A percentile compares a stretch with the other conserved stretches of the same genome.
Conservation (phyloP, 2,113 vertebrate species). For the Etheostoma spectabile region DNA sequence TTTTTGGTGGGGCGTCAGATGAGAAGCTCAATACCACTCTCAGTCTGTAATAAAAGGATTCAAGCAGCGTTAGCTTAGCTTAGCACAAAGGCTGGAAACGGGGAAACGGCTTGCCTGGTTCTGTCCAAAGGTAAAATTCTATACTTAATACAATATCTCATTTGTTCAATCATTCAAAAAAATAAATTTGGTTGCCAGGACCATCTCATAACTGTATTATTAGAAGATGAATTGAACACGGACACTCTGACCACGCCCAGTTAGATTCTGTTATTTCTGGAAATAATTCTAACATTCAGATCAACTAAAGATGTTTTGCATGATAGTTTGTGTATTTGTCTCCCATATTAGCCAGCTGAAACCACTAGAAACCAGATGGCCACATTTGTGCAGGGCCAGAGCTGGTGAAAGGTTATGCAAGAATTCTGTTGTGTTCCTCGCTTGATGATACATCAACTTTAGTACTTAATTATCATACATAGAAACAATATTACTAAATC, state of each 20-base stretch:
- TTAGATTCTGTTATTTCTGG: background rate
- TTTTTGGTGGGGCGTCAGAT: background rate
- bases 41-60: background rate
- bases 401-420: too few species aligned
- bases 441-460: too few species aligned
- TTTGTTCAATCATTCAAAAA: background rate
- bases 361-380: too few species aligned
- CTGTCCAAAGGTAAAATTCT: background rate
- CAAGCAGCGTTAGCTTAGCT: conserved; percentile 1
- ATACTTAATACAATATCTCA: background rate
- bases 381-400: too few species aligned
- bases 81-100: background rate
- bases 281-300: background rate
- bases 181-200: background rate
- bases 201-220: background rate
- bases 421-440: too few species aligned
- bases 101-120: background rate
- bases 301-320: too few species aligned
- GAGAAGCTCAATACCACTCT: background rate
- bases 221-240: background rate
- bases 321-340: too few species aligned
- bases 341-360: too few species aligned
- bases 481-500: too few species aligned
- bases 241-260: background rate
- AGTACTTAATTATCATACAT: too few species aligned